Percentiles rank a stretch among this genome's conserved stretches.
Conservation (phyloP, 2,113 vertebrate species). For the Lota lota region DNA sequence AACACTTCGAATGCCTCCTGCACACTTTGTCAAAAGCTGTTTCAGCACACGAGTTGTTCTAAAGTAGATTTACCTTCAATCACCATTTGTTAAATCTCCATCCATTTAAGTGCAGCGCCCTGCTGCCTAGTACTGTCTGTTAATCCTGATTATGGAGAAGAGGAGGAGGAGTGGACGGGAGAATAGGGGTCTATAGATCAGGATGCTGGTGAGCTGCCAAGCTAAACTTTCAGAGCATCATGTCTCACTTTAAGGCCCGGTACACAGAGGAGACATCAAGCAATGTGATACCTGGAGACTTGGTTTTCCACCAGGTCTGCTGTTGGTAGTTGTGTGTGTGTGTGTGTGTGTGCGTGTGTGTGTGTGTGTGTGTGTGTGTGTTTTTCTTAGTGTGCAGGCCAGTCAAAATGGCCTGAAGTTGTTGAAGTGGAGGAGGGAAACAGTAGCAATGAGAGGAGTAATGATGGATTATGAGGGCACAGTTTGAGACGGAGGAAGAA, state of each 20-base stretch:
- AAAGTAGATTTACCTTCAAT: conserved; percentile 92
- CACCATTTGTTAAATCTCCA: conserved; percentile 92
- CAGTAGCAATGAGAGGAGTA: not conserved
- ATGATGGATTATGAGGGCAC: not conserved
- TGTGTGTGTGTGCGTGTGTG: too few relatives aligned
- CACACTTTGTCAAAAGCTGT: conserved; percentile 30
- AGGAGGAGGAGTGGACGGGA: conserved; percentile 49
- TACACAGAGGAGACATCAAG: not conserved
- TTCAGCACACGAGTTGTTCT: conserved; percentile 64
- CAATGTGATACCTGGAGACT: not conserved
- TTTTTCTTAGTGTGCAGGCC: too few relatives aligned
- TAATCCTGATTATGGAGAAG: conserved; percentile 87
- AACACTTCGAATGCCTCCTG: not conserved
- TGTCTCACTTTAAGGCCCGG: not conserved
- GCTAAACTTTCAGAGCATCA: not conserved
- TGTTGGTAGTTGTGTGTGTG: too few relatives aligned
- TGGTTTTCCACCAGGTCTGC: too few relatives aligned
- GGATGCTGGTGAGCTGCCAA: conserved; percentile 17
- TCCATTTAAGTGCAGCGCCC: conserved; percentile 80
- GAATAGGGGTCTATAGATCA: conserved; percentile 42
- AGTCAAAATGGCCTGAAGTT: not conserved
- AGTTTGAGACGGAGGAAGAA: not conserved
- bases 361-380: too few relatives aligned
- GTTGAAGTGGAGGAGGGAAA: not conserved
- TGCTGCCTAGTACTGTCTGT: conserved; percentile 70